A percentile compares a stretch with the other conserved stretches of the same genome.
These are phyloP conservation scores for Pelmatolapia mariae DNA, from an alignment of 2,113 vertebrate species.

Conservation along the genomic window DNA sequence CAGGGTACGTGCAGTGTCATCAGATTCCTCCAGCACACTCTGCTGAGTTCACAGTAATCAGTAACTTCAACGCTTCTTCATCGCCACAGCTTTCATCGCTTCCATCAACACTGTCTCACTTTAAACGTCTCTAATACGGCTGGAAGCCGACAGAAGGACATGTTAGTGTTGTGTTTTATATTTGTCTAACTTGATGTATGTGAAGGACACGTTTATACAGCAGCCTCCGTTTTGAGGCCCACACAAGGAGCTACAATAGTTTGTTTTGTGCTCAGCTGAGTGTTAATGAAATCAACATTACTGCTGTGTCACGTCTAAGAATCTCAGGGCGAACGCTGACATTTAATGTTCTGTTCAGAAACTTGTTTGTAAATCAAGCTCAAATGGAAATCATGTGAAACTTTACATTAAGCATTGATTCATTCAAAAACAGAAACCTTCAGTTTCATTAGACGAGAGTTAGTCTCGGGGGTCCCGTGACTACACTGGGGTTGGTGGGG, in stretches of 20 bases:
- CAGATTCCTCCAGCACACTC: neutral
- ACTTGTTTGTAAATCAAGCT: neutral
- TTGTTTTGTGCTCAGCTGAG: fast-evolving
- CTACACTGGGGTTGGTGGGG: neutral
- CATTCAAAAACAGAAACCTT: neutral
- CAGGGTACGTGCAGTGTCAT: neutral
- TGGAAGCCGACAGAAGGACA: neutral
- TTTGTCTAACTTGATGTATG: neutral
- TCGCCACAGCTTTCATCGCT: neutral
- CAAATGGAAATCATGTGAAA: neutral
- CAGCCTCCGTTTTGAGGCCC: neutral
- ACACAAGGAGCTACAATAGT: fast-evolving
- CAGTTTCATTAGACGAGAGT: neutral
- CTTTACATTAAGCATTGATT: neutral
- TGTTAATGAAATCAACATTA: neutral
- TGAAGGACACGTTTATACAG: neutral
- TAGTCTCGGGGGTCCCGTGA: neutral
- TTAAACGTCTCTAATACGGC: fast-evolving
- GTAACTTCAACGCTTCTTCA: neutral
- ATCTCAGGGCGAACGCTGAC: neutral
- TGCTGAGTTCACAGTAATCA: neutral
- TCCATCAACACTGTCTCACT: neutral
- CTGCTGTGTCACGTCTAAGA: neutral
- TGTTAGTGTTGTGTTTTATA: neutral
- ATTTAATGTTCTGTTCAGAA: fast-evolving